A percentile compares a stretch with the other conserved stretches of the same genome.
phyloP scores from a whole-genome alignment of 1,140 invertebrate species.

The Microvelia longipes region DNA sequence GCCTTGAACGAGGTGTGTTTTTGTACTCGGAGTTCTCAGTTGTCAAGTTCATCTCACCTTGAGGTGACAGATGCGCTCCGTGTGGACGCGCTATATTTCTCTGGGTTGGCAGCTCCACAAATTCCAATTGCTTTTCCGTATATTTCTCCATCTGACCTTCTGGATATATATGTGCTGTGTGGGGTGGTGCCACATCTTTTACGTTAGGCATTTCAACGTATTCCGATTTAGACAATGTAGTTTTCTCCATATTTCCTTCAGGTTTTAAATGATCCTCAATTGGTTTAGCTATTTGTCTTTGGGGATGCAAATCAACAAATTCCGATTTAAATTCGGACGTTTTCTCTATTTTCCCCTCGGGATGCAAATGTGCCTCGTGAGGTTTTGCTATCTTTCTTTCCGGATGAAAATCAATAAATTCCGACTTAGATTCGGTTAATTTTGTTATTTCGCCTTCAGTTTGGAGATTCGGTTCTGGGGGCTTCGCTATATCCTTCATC shows the following conservation, averaged over 20 bases:
- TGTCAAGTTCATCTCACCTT: slow-evolving; percentile 14
- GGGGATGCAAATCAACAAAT: slow-evolving; percentile 17
- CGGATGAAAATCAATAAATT: slow-evolving; percentile 18
- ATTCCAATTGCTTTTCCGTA: slow-evolving; percentile 17
- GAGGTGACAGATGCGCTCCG: slow-evolving; percentile 11
- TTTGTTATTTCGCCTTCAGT: slow-evolving; percentile 15
- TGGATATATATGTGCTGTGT: slow-evolving; percentile 5
- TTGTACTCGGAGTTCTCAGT: slow-evolving; percentile 15
- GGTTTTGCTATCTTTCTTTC: slow-evolving; percentile 10
- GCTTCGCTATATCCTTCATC: background rate
- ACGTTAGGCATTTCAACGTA: slow-evolving; percentile 8
- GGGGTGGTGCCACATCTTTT: slow-evolving; percentile 10
- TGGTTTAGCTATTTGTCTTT: slow-evolving; percentile 12
- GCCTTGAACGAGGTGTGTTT: slow-evolving; percentile 13
- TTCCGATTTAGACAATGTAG: slow-evolving; percentile 10
- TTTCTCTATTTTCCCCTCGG: slow-evolving; percentile 16
- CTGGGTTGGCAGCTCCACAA: slow-evolving; percentile 8
- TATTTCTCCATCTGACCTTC: slow-evolving; percentile 11
- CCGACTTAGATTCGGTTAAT: slow-evolving; percentile 10
- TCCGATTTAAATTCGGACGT: slow-evolving; percentile 15
- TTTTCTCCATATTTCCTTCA: slow-evolving; percentile 15
- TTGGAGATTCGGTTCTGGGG: slow-evolving; percentile 8
- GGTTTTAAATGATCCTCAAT: slow-evolving; percentile 13
- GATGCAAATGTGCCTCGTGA: slow-evolving; percentile 13
- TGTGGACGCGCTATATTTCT: background rate